Base-by-base conservation (phyloP, 1,140 invertebrate species). In the Venustaconcha ellipsiformis region DNA sequence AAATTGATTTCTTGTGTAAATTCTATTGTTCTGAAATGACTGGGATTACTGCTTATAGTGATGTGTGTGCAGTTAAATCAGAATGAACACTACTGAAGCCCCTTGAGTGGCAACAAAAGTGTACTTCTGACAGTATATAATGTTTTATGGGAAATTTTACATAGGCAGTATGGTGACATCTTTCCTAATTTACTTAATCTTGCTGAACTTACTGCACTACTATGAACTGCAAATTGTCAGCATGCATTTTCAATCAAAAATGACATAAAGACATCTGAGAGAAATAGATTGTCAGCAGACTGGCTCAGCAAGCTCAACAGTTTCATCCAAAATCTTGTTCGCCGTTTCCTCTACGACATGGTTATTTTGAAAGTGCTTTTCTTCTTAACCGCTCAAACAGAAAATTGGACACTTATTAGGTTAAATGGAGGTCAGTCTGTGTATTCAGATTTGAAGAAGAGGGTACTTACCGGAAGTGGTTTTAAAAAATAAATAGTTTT, bases 111-210 rank as follows among this genome's bases (percentile, higher is more conserved):
- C 37, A 58, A 8, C 37, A 2, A n/a, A 57, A 20, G n/a, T 70
- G 57, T 57, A 55, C 67, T 26, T 5, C 37, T 14, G 55, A 70
- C 57, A 70, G 58, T 20, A 70, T 70, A n/a, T 20, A 23, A 48
- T 57, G 48, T 18, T 14, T 23, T 72, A 1, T 63, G 59, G 70
- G 1, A 64, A 8, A 56, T 72, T 37, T 64, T 72, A 15, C 57
- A 72, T n/a, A 65, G 15, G 26, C 30, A 72, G 15, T 59, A 72
- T 62, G 23, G 56, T n/a, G 70, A 65, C 14, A 6, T 37, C 8
- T 63, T 64, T 56, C 70, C 70, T 55, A 55, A 72, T 37, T 15
- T 72, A 14, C 20, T 72, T 4, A 72, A 72, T 17, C 26, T 72
- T 57, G 70, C 70, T 17, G 20, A 60, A 30, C 20, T 70, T 37